These are phyloP conservation scores for Calycopis cecrops DNA, from an alignment of 1,140 invertebrate species.

Conservation along the genomic window DNA sequence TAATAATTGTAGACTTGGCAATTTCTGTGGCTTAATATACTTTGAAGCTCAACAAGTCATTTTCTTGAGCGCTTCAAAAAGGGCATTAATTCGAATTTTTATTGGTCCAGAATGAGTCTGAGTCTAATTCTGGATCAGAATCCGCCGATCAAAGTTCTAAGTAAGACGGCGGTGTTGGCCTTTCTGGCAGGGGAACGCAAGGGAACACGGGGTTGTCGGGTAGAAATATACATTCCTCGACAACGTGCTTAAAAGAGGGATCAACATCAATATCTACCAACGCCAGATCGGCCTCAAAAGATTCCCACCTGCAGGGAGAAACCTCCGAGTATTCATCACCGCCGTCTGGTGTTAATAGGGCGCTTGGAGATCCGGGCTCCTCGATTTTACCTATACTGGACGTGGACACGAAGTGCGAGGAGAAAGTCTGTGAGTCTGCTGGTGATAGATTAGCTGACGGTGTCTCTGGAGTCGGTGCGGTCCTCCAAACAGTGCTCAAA, in stretches of 20 bases:
- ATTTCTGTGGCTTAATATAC: not conserved
- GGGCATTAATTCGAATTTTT: constrained; percentile 35
- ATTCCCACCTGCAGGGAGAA: constrained; percentile 70
- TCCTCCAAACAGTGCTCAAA: constrained; percentile 61
- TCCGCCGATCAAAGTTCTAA: constrained; percentile 68
- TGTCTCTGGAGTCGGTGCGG: constrained; percentile 75
- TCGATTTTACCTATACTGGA: constrained; percentile 69
- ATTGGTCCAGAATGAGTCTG: constrained; percentile 44
- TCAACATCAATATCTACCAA: constrained; percentile 69
- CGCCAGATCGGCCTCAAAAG: constrained; percentile 73
- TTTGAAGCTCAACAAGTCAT: constrained; percentile 1
- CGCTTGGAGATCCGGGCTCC: constrained; percentile 73
- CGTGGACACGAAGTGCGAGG: constrained; percentile 76
- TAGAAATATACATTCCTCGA: constrained; percentile 76
- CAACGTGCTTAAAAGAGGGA: constrained; percentile 74
- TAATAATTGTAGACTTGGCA: constrained; percentile 4
- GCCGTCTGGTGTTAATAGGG: constrained; percentile 75
- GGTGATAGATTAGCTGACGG: constrained; percentile 77
- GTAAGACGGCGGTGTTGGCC: constrained; percentile 61
- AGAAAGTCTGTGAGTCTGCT: constrained; percentile 75
- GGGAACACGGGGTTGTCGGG: constrained; percentile 61
- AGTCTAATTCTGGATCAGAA: constrained; percentile 65
- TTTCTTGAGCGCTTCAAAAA: not conserved
- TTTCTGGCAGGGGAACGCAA: constrained; percentile 49
- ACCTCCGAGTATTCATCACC: constrained; percentile 65